Percentiles rank a stretch among this genome's conserved stretches.
phyloP scores from a whole-genome alignment of 1,140 invertebrate species.

The Orius insidiosus region DNA sequence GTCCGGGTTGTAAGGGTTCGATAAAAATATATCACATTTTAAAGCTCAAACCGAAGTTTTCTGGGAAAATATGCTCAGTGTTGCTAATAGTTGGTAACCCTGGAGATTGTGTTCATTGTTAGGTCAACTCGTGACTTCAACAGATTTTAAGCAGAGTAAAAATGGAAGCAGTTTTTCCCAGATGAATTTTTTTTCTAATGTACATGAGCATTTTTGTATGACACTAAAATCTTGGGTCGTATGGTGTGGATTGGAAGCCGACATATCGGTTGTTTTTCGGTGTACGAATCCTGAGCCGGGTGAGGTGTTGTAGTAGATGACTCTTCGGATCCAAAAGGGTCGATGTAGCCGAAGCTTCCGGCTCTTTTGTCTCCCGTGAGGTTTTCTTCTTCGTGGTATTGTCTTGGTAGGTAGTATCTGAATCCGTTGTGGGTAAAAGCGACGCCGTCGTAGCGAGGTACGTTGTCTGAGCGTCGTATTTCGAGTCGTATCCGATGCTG shows the following conservation, averaged over 20 bases:
- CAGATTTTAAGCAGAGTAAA: too few relatives aligned
- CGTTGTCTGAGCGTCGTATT: conserved; percentile 18
- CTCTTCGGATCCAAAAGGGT: conserved; percentile 73
- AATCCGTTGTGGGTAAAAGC: conserved; percentile 55
- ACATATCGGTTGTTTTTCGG: conserved; percentile 69
- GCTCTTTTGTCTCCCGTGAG: conserved; percentile 34
- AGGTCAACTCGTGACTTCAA: too few relatives aligned
- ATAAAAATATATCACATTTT: too few relatives aligned
- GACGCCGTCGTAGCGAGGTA: conserved; percentile 48
- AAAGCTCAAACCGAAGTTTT: too few relatives aligned
- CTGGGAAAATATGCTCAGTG: too few relatives aligned
- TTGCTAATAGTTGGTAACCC: too few relatives aligned
- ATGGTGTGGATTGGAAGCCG: conserved; percentile 57
- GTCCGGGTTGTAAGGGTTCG: too few relatives aligned
- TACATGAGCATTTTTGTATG: neutral
- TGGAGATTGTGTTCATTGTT: too few relatives aligned
- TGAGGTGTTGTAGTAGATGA: conserved; percentile 67
- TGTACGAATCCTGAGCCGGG: conserved; percentile 56
- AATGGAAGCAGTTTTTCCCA: too few relatives aligned
- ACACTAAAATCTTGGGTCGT: conserved; percentile 38
- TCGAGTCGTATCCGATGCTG: conserved; percentile 11
- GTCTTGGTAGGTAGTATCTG: conserved; percentile 62
- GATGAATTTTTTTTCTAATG: neutral
- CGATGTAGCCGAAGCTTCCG: conserved; percentile 71
- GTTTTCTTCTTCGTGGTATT: conserved; percentile 57